Percentiles rank a stretch among this genome's conserved stretches.
Evolutionary conservation across 2,888 invertebrate genomes (phyloP).

Genomic region (Prostheceraeus crozeri): DNA sequence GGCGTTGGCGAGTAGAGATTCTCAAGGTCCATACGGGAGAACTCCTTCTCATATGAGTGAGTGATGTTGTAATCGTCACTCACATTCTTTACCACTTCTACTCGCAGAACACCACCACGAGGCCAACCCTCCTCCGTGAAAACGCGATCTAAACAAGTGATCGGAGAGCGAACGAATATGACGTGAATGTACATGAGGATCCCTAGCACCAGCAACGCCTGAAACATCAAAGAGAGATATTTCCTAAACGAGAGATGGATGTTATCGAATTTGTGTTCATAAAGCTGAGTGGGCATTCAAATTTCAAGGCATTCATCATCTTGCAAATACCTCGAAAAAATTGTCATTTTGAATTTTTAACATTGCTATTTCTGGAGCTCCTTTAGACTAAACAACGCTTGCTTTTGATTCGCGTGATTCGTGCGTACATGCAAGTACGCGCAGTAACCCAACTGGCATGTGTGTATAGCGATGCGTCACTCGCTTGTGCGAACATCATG

Average conservation of each 20-base stretch:
- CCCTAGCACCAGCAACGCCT: slow-evolving; percentile 76
- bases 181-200: slow-evolving; percentile 88
- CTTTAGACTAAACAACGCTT: too few species aligned
- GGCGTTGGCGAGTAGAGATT: slow-evolving; percentile 1
- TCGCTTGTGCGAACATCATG: too few species aligned
- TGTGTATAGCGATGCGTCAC: too few species aligned
- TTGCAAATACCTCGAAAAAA: too few species aligned
- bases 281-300: too few species aligned
- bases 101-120: slow-evolving; percentile 80
- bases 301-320: too few species aligned
- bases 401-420: too few species aligned
- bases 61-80: slow-evolving; percentile 68
- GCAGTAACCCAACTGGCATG: too few species aligned
- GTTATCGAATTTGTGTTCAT: neutral
- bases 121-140: slow-evolving; percentile 73
- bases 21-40: slow-evolving; percentile 36
- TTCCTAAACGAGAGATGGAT: neutral
- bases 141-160: slow-evolving; percentile 83
- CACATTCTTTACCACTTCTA: slow-evolving; percentile 66
- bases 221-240: slow-evolving; percentile 45
- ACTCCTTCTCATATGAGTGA: slow-evolving; percentile 74
- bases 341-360: too few species aligned
- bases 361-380: too few species aligned
- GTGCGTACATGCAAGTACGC: too few species aligned
- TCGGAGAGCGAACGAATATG: slow-evolving; percentile 81